Evolutionary conservation across 1,140 invertebrate genomes (phyloP).

Genomic region (Mesaphorura yosii): DNA sequence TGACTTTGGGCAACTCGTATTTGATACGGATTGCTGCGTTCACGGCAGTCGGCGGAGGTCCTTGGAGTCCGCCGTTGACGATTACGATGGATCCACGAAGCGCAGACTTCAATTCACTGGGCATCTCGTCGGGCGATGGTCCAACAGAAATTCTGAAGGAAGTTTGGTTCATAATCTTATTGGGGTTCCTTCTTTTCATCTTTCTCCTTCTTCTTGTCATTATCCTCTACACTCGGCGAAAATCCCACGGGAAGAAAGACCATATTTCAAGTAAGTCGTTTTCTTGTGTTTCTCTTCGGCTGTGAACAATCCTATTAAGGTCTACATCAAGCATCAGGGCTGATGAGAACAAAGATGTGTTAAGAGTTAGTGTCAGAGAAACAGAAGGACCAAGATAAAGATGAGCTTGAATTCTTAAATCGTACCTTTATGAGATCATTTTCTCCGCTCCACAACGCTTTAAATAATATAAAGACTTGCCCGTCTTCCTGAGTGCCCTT

Average conservation of each 20-base stretch:
- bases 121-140: constrained; percentile 24
- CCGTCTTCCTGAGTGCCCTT: no score
- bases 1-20: constrained; percentile 56
- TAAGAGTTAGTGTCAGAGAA: no score
- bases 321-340: no score
- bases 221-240: constrained; percentile 49
- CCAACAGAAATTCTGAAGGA: constrained; percentile 44
- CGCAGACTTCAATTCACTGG: background rate
- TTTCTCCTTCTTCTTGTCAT: constrained; percentile 52
- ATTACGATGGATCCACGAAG: constrained; percentile 47
- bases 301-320: no score
- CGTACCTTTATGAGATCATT: constrained; percentile 17
- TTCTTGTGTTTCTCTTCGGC: background rate
- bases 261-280: constrained; percentile 31
- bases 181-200: constrained; percentile 56
- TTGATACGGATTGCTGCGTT: constrained; percentile 60
- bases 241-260: constrained; percentile 33
- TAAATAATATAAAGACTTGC: background rate
- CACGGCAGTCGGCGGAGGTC: constrained; percentile 56
- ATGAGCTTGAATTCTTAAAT: background rate
- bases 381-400: background rate
- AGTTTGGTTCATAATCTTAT: constrained; percentile 63
- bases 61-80: constrained; percentile 49
- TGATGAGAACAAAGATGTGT: no score
- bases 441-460: constrained; percentile 9